Base-by-base conservation (phyloP, 1,140 invertebrate genomes). In the Argopecten irradians region DNA sequence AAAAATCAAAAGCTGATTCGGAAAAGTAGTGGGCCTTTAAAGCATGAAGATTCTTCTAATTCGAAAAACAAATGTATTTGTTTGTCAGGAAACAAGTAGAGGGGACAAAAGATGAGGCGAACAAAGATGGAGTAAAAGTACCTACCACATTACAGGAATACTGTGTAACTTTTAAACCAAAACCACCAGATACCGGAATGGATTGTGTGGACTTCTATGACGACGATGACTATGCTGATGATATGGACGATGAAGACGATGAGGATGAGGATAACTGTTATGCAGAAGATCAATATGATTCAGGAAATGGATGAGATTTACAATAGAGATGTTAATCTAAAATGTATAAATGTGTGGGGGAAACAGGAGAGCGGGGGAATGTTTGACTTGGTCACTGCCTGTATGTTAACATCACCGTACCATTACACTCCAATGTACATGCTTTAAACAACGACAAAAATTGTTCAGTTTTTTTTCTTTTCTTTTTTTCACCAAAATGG, bases 131-230 rank as follows among this genome's bases (percentile, higher is more conserved):
- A 91, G 99, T 99, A 84, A 97, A 97, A 36, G 99, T 99, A 89
- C 99, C 99, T 36, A 97, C 98, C 88, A 99, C 99, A 1, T 96
- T 99, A 93, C 99, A 99, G 96, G 99, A 99, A 96, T 99, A 99
- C 96, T 95, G 95, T 93, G 93, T 95, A 87, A 92, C 91, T 36
- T 90, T 93, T 82, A 93, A 91, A 88, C 94, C 95, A n/a, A 91
- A 92, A 91, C 83, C 85, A 82, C 88, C 92, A 55, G 92, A 94
- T 85, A 93, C 92, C 84, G 92, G 91, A 88, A 91, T 91, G 34
- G 92, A 92, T 85, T 93, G 93, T 90, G 93, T 93, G 43, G 93
- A 94, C 84, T 95, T 95, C 90, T 95, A 95, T 92, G 94, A 95
- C 88, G 94, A 94, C 91, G 94, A 95, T 90, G 94, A 94, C 89